A percentile compares a stretch with the other conserved stretches of the same genome.
Evolutionary conservation across 2,113 vertebrate genomes (phyloP).

Genomic region (Tetraodon nigroviridis): DNA sequence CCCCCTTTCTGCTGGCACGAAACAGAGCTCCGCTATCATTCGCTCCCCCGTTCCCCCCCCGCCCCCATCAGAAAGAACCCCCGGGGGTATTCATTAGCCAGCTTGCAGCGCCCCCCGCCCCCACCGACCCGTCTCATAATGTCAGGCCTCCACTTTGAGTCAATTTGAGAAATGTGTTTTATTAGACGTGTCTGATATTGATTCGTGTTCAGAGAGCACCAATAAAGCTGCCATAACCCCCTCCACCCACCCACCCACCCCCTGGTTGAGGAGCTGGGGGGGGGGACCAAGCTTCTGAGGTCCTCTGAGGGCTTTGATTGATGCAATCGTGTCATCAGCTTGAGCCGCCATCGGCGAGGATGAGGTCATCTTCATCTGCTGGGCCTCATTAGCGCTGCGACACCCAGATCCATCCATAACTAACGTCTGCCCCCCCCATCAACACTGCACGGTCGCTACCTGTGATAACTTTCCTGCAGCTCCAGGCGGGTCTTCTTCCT

Average conservation of each 20-base stretch:
- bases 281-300: not conserved
- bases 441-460: too few relatives aligned
- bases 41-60: constrained; percentile 46
- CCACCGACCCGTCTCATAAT: constrained; percentile 43
- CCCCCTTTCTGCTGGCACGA: constrained; percentile 41
- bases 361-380: not conserved
- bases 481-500: too few relatives aligned
- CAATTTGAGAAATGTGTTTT: constrained; percentile 40
- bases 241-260: too few relatives aligned
- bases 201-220: constrained; percentile 22
- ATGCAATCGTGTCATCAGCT: not conserved
- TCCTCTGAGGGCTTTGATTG: too few relatives aligned
- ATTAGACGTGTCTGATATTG: constrained; percentile 35
- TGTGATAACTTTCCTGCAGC: too few relatives aligned
- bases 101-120: constrained; percentile 12
- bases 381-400: not conserved
- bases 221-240: not conserved
- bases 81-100: constrained; percentile 68
- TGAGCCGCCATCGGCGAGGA: not conserved
- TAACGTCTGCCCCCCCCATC: too few relatives aligned
- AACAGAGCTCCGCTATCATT: constrained; percentile 51
- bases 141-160: constrained; percentile 57
- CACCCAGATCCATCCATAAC: not conserved
- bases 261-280: not conserved
- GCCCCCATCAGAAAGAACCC: constrained; percentile 44